Conservation (phyloP, 2,888 invertebrate genomes). For the Melanostoma mellinum region DNA sequence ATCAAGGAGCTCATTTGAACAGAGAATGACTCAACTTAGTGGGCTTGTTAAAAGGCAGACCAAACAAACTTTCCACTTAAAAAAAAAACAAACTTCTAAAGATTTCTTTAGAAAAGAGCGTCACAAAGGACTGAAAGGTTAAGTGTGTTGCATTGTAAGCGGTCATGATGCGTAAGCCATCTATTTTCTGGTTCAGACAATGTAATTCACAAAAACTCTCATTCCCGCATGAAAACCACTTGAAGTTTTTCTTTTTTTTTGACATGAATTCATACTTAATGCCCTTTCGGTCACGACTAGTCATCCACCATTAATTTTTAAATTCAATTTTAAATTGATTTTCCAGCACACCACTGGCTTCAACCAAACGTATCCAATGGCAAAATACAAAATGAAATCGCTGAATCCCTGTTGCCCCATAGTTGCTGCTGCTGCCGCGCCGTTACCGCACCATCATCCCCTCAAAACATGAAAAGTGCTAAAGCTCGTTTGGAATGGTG, state of each 20-base stretch:
- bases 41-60: too few species aligned
- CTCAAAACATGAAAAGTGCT: constrained; percentile 14
- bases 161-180: too few species aligned
- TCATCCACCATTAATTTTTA: constrained; percentile 68
- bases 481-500: constrained; percentile 30
- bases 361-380: constrained; percentile 51
- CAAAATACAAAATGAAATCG: constrained; percentile 38
- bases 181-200: too few species aligned
- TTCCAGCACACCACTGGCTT: constrained; percentile 29
- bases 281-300: constrained; percentile 57
- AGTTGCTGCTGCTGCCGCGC: neutral
- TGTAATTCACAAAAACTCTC: neutral
- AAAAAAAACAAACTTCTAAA: too few species aligned
- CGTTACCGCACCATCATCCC: too few species aligned
- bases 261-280: constrained; percentile 61
- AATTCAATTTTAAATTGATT: constrained; percentile 71
- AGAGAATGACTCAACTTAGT: too few species aligned
- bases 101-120: too few species aligned
- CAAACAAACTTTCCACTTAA: too few species aligned
- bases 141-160: too few species aligned
- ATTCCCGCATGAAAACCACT: constrained; percentile 20
- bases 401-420: constrained; percentile 4
- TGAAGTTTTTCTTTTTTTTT: constrained; percentile 33
- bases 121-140: too few species aligned
- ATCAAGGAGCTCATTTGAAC: too few species aligned